phyloP scores from a whole-genome alignment of 2,113 vertebrate genomes.

The Epinephelus lanceolatus region DNA sequence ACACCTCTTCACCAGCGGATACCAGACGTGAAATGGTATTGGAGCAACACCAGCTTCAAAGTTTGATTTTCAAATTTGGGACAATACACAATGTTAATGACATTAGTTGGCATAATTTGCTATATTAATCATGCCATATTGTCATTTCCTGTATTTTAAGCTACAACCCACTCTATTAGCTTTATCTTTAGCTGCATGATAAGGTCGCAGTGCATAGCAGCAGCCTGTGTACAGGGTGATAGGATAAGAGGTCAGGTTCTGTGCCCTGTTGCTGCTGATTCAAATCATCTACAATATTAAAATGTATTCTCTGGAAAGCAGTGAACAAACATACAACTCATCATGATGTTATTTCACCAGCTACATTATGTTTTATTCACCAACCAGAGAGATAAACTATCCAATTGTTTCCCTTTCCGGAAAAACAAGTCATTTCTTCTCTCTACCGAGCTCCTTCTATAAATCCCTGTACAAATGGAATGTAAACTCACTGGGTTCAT shows the following conservation, averaged over 20 bases:
- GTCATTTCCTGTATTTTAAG: not conserved
- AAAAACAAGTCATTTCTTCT: constrained; percentile 22
- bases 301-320: not conserved
- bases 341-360: constrained; percentile 9
- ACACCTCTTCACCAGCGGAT: not conserved
- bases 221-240: too few relatives aligned
- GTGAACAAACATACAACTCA: not conserved
- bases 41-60: not conserved
- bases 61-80: not conserved
- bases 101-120: not conserved
- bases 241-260: not conserved
- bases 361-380: constrained; percentile 24
- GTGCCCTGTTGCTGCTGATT: not conserved
- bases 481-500: constrained; percentile 1
- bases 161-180: not conserved
- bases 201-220: too few relatives aligned
- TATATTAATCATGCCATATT: not conserved
- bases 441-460: constrained; percentile 4
- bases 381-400: constrained; percentile 20
- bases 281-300: not conserved
- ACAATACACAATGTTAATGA: not conserved
- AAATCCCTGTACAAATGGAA: constrained; percentile 53
- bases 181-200: not conserved
- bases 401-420: constrained; percentile 6
- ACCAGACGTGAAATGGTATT: not conserved